Evolutionary conservation across 2,888 invertebrate genomes (phyloP).

Genomic region (Drosophila longiperda): DNA sequence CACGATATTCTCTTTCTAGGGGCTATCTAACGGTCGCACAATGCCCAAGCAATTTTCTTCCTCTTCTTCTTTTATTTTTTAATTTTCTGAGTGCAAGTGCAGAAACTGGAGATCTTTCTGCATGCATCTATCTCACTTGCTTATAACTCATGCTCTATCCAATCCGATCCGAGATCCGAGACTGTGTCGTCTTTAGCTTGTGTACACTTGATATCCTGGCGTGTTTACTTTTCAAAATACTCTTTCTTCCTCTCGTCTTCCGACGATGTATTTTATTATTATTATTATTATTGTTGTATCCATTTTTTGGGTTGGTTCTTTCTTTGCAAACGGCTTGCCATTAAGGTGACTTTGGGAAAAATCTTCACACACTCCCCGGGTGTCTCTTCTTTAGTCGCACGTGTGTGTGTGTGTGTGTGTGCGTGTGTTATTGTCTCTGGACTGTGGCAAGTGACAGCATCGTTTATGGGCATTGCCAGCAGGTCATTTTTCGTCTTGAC

Average conservation of each 20-base stretch:
- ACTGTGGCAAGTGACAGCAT: constrained; percentile 72
- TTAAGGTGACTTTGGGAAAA: constrained; percentile 70
- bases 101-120: constrained; percentile 77
- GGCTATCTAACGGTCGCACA: constrained; percentile 62
- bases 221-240: constrained; percentile 76
- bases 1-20: constrained; percentile 77
- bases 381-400: constrained; percentile 11
- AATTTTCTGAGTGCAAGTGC: constrained; percentile 65
- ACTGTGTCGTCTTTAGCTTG: constrained; percentile 50
- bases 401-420: constrained; percentile 14
- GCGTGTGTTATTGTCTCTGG: constrained; percentile 36
- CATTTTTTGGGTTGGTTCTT: constrained; percentile 36
- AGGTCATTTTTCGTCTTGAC: constrained; percentile 71
- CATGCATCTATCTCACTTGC: constrained; percentile 42
- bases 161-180: constrained; percentile 21
- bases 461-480: constrained; percentile 67
- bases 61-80: background rate
- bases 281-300: constrained; percentile 48
- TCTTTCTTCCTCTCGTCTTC: constrained; percentile 57
- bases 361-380: constrained; percentile 67
- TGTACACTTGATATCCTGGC: constrained; percentile 81
- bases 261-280: constrained; percentile 61
- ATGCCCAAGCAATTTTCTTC: constrained; percentile 52
- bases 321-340: constrained; percentile 46
- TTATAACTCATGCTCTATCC: constrained; percentile 62